Evolutionary conservation across 2,113 vertebrate genomes (phyloP).

Genomic region (Otus sunia): DNA sequence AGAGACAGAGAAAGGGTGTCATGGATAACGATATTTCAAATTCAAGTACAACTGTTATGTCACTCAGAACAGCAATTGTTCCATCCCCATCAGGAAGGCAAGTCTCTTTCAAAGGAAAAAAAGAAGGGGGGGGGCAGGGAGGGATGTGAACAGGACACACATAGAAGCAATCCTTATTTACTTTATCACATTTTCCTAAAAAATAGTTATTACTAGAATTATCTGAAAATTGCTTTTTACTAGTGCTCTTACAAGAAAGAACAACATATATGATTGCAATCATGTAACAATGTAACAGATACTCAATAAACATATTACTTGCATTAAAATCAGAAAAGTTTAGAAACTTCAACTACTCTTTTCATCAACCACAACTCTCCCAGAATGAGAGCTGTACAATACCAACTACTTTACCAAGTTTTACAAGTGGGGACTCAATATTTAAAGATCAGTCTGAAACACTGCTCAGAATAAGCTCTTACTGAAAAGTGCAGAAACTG

Average conservation of each 20-base stretch:
- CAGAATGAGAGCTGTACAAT: not conserved
- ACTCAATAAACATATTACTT: not conserved
- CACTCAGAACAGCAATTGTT: conserved; percentile 1
- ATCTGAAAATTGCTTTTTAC: not conserved
- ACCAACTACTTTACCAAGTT: not conserved
- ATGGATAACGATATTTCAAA: not conserved
- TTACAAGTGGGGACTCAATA: not conserved
- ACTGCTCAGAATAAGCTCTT: not conserved
- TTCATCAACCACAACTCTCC: not conserved
- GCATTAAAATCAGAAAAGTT: not conserved
- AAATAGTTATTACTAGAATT: not conserved
- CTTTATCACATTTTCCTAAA: not conserved
- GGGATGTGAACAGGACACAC: not conserved
- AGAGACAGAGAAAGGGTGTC: not conserved
- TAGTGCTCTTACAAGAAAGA: not conserved
- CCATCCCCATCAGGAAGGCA: not conserved
- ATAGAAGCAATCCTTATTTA: not conserved
- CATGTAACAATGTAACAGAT: not conserved
- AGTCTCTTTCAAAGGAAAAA: not conserved
- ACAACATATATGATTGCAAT: not conserved
- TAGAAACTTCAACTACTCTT: not conserved
- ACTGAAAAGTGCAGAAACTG: not conserved
- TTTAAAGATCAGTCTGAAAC: not conserved
- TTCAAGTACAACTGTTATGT: not conserved
- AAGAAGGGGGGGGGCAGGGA: no score